Base-by-base conservation (phyloP, 2,888 invertebrate species). In the Ormyrus rosae region DNA sequence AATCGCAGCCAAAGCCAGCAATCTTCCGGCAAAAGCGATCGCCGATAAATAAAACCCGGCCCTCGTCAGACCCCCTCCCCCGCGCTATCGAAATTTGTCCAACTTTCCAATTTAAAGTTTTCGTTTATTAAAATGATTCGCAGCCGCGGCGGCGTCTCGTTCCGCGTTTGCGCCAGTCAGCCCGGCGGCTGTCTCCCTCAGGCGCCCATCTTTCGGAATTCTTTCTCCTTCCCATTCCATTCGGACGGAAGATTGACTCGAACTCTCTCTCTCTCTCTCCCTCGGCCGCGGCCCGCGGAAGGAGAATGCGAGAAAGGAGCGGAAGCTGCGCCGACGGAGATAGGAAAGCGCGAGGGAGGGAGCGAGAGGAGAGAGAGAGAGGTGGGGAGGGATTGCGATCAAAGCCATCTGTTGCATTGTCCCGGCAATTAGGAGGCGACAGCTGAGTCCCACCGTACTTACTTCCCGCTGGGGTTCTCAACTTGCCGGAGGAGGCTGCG, bases 351-450 rank as follows among this genome's bases (percentile, higher is more conserved):
- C 50, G 48, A 80, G 81, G 10, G 53, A 72, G 48, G 45, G 34
- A 34, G 56, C 69, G 13, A 53, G 76, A 56, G 70, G 70, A 48
- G 71, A 61, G 81, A 74, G 84, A 82, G 68, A 46, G 19, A 70
- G 81, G 73, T 78, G 81, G 85, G 86, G 83, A 86, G 89, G 89
- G 85, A 86, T 90, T 87, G 90, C 90, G 90, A 90, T 90, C 90
- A 90, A 90, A 90, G 89, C 90, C 90, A 90, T 90, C 90, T 90
- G 90, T 90, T 90, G 90, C 90, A 90, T 90, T 90, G 90, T 90
- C 90, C 90, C 89, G 88, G 90, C 90, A 90, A 90, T 90, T 90
- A 90, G 90, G 90, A 90, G 89, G 90, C 90, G 90, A 90, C 90
- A 90, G 90, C 90, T 90, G 90, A 90, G 90, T 89, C 88, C 87